Evolutionary conservation across 1,140 invertebrate species (phyloP), one percentile per base, ranked within the genome.

Genomic region (Drosophila teissieri): DNA sequence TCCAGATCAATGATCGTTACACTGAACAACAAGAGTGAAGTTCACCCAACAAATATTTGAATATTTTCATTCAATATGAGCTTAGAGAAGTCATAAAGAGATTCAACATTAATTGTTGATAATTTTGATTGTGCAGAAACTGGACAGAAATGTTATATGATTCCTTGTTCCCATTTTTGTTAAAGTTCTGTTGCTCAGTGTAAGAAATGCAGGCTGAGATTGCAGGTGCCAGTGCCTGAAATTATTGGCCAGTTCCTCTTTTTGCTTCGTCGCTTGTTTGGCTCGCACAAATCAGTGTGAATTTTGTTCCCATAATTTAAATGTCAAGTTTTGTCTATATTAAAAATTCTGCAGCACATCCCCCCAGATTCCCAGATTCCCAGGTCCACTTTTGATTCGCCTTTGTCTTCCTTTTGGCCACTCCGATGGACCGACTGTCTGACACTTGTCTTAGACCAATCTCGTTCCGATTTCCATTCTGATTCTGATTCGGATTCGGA

Each of bases 271-370:
- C 17, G 36, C 4, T 61, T 55, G 39, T 22, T 19, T 19, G 36
- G 44, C 12, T 73, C 69, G 58, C 49, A 73, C 70, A 75, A 57
- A 65, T 65, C 69, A 48, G 40, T 77, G 73, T 62, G 74, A 77
- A 77, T 65, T 72, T 67, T 55, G 68, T 88, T 89, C 84, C 84
- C 84, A 88, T 89, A 88, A 88, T 88, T 88, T 88, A 89, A 74
- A 68, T 83, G 84, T 89, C 84, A 83, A 89, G 84, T 72, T 89
- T 88, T 77, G 76, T 88, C 84, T 89, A 88, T 89, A 88, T 80
- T 88, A 65, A 88, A 89, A 89, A 89, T 84, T 80, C 44, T 73
- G 39, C 14, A 61, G 45, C 61, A 62, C 52, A 36, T 37, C 68
- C 51, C 54, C 8, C 39, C 36, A 14, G 14, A 19, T 54, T 14